Evolutionary conservation across 2,797 vertebrate genomes (phyloP).

Genomic region (Neosalanx taihuensis): DNA sequence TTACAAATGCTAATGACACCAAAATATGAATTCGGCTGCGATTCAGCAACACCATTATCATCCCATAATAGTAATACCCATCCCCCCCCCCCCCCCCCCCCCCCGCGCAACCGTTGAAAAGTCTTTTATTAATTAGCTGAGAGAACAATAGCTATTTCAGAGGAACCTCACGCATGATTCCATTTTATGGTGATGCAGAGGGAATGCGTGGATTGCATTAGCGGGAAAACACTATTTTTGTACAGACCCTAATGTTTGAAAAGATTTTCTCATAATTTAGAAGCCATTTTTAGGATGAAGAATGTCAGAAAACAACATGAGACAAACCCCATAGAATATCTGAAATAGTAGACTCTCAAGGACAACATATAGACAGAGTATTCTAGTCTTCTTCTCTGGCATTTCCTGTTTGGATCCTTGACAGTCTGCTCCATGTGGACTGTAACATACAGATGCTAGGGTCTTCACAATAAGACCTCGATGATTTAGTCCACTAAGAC

Average conservation of each 20-base stretch:
- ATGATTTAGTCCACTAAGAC: slow-evolving; percentile 8
- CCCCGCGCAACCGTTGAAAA: slow-evolving; percentile 18
- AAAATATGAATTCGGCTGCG: slow-evolving; percentile 34
- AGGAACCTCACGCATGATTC: slow-evolving; percentile 14
- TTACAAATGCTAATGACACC: slow-evolving; percentile 49
- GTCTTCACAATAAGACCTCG: slow-evolving; percentile 9
- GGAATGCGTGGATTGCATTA: slow-evolving; percentile 23
- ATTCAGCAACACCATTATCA: slow-evolving; percentile 47
- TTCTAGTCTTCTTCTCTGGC: no score
- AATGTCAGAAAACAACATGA: no score
- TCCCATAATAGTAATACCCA: slow-evolving; percentile 49
- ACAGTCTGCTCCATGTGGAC: no score
- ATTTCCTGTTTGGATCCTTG: no score
- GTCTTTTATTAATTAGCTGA: slow-evolving; percentile 57
- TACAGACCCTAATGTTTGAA: slow-evolving; percentile 20
- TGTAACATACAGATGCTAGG: neutral
- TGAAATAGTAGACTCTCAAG: no score
- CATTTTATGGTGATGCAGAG: slow-evolving; percentile 36
- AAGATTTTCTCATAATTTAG: slow-evolving; percentile 17
- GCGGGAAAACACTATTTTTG: slow-evolving; percentile 26
- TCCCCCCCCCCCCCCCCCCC: slow-evolving; percentile 24
- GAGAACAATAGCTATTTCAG: slow-evolving; percentile 41
- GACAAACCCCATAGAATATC: no score
- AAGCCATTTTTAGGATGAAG: neutral
- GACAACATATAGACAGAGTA: no score